Percentiles rank a stretch among this genome's conserved stretches.
Conservation (phyloP, 2,888 invertebrate genomes). For the Gymnosoma rotundatum region DNA sequence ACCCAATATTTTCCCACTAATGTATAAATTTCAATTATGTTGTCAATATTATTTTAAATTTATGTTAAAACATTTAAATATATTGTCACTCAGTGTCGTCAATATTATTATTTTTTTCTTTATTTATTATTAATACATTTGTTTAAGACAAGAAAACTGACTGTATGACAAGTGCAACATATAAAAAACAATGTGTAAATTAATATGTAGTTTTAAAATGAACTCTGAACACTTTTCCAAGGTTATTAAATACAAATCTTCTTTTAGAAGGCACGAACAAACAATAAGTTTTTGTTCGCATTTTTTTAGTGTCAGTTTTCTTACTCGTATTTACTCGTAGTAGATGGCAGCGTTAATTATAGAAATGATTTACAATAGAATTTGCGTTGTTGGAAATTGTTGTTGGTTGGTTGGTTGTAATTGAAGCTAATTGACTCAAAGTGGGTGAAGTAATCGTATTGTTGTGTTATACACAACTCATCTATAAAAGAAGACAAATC, state of each 20-base stretch:
- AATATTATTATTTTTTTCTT: background rate
- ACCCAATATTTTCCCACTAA: too few species aligned
- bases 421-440: conserved; percentile 74
- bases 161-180: conserved; percentile 15
- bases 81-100: conserved; percentile 21
- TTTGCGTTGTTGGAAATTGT: conserved; percentile 52
- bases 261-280: conserved; percentile 36
- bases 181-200: conserved; percentile 40
- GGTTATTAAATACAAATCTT: conserved; percentile 53
- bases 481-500: background rate
- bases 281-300: conserved; percentile 38
- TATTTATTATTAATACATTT: background rate
- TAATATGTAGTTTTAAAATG: conserved; percentile 54
- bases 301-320: conserved; percentile 41
- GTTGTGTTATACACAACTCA: conserved; percentile 25
- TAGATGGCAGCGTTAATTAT: conserved; percentile 53
- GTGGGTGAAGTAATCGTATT: conserved; percentile 72
- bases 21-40: too few species aligned
- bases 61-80: background rate
- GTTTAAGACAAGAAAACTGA: conserved; percentile 13
- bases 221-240: conserved; percentile 51
- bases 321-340: conserved; percentile 21
- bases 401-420: conserved; percentile 63
- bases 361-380: conserved; percentile 62
- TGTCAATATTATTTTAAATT: too few species aligned